These are phyloP conservation scores for Holotrichia oblita DNA, from an alignment of 1,140 invertebrate genomes.

Conservation along the genomic window DNA sequence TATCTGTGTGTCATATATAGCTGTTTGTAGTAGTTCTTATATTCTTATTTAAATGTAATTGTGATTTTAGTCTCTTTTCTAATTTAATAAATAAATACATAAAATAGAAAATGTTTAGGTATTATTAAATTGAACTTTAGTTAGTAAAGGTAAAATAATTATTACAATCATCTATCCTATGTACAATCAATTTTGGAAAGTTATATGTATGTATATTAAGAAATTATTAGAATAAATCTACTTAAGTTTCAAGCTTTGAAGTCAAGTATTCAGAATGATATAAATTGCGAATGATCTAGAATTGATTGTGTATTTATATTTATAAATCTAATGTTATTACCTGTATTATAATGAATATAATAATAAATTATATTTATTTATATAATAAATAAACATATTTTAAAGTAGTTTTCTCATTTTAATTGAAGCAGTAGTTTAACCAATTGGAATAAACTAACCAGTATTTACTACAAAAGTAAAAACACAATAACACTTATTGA, in stretches of 20 bases:
- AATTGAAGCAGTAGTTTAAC: background rate
- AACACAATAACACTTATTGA: no score
- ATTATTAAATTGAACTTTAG: background rate
- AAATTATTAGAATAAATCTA: background rate
- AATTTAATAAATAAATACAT: constrained; percentile 1
- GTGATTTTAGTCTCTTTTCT: constrained; percentile 1
- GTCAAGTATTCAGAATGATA: background rate
- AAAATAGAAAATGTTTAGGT: background rate
- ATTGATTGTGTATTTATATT: constrained; percentile 1
- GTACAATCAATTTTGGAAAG: constrained; percentile 22
- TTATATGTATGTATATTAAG: background rate
- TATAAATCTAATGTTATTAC: background rate
- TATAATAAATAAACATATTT: constrained; percentile 31
- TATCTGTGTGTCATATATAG: constrained; percentile 22
- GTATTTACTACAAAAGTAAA: no score
- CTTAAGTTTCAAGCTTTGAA: constrained; percentile 10
- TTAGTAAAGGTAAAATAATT: constrained; percentile 17
- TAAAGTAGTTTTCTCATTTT: background rate
- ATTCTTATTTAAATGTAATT: background rate
- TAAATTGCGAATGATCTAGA: constrained; percentile 4
- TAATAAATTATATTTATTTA: constrained; percentile 34
- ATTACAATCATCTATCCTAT: constrained; percentile 5
- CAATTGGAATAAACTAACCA: no score
- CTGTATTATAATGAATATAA: constrained; percentile 24
- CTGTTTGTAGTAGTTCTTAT: no score